Base-by-base conservation (phyloP, 2,888 invertebrate species). In the Chironomus tentans region DNA sequence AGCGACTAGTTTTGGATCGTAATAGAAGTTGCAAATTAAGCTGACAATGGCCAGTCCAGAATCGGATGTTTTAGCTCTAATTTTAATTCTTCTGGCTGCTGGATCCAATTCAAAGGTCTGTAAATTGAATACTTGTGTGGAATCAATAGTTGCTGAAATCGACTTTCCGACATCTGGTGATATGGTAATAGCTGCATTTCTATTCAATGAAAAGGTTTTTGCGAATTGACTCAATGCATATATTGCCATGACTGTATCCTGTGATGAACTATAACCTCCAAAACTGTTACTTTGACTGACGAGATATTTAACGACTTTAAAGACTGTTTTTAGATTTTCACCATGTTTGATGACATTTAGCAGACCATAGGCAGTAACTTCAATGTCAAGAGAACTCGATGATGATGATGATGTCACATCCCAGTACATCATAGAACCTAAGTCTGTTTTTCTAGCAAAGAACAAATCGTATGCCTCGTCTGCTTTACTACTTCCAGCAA, bases 21-120 rank as follows among this genome's bases (percentile, higher is more conserved):
- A 48, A 68, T 74, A 74, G 15, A 47, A 74, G 13, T 74, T 68
- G 21, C 74, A 74, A n/a, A 61, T 48, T 4, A 73, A 15, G 18
- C 38, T 21, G 18, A 73, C 65, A 65, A 73, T 65, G 1, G 73
- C 73, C 6, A 70, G 7, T 48, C 70, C 70, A 2, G 47, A 15
- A n/a, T 48, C 22, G 3, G 7, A 1, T 21, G 48, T 6, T 10
- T 4, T 21, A 0, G 48, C 48, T 6, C 18, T 70, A 0, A 70
- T 21, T 4, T 18, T 24, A 13, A 70, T n/a, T 4, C 10, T 21
- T 21, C 48, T 18, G 2, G 24, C 18, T 2, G 4, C 13, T 48
- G 47, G 2, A 24, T 70, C 2, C 3, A 70, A 48, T 13, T 47
- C 47, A 70, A 70, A 70, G 6, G 10, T 6, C 22, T 70, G 70